These are phyloP conservation scores for Eupleurogrammus muticus DNA, from an alignment of 2,797 vertebrate species.

Conservation along the genomic window DNA sequence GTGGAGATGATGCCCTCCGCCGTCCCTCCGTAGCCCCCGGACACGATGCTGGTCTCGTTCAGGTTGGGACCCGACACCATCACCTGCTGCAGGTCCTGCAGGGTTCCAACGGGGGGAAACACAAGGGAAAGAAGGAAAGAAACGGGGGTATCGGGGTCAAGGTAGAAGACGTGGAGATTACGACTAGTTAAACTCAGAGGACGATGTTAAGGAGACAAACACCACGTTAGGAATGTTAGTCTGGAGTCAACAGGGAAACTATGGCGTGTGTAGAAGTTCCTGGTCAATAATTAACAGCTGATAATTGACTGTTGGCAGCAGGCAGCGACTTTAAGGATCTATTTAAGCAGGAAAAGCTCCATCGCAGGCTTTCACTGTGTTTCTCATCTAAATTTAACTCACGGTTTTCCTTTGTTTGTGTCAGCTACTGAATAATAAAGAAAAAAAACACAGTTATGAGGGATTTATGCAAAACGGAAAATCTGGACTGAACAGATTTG, in stretches of 20 bases:
- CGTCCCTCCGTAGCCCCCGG: constrained; percentile 94
- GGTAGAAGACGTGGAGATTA: constrained; percentile 44
- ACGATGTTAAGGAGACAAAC: constrained; percentile 58
- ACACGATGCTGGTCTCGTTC: constrained; percentile 97
- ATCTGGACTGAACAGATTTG: constrained; percentile 6
- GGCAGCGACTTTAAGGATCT: constrained; percentile 14
- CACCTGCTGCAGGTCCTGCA: constrained; percentile 95
- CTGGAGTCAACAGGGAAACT: constrained; percentile 11
- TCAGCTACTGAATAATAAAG: constrained; percentile 18
- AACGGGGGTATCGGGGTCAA: neutral
- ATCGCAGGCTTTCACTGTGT: constrained; percentile 15
- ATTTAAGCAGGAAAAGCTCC: constrained; percentile 32
- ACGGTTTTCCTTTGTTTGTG: constrained; percentile 31
- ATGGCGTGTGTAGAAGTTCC: neutral
- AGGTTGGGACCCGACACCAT: constrained; percentile 98
- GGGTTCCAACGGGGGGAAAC: constrained; percentile 15
- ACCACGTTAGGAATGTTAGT: constrained; percentile 62
- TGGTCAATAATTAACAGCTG: constrained; percentile 44
- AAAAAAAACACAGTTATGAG: constrained; percentile 3
- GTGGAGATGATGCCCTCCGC: constrained; percentile 93
- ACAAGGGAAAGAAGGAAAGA: constrained; percentile 3
- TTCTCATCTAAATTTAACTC: constrained; percentile 29
- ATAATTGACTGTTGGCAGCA: constrained; percentile 6
- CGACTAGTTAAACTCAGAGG: constrained; percentile 23
- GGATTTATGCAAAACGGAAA: constrained; percentile 26